phyloP scores from a whole-genome alignment of 2,888 invertebrate genomes.

The Mesorhabditis belari region DNA sequence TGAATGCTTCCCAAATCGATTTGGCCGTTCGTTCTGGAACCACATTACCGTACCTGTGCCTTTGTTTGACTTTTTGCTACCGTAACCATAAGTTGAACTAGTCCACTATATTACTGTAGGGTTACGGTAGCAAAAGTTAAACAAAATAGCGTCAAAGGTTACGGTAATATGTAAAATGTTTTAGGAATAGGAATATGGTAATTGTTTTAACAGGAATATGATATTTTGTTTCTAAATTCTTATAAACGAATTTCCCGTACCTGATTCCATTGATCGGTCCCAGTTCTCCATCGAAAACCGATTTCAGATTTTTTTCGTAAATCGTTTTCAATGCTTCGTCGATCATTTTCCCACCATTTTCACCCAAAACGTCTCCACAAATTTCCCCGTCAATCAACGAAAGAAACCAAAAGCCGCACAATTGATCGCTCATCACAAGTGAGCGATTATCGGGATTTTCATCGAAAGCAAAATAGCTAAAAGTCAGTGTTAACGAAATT shows the following conservation, averaged over 20 bases:
- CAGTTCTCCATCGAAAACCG: slow-evolving; percentile 70
- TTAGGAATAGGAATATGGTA: no score
- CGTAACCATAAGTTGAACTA: no score
- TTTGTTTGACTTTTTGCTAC: no score
- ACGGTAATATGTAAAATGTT: neutral
- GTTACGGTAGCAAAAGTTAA: no score
- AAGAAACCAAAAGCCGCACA: slow-evolving; percentile 83
- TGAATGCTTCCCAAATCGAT: slow-evolving; percentile 68
- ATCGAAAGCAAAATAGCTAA: slow-evolving; percentile 69
- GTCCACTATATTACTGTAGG: no score
- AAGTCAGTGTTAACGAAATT: neutral
- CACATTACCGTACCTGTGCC: no score
- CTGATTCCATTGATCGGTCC: slow-evolving; percentile 85
- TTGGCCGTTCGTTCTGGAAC: slow-evolving; percentile 57
- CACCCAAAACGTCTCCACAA: neutral
- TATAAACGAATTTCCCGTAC: no score
- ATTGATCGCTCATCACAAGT: slow-evolving; percentile 83
- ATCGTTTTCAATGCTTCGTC: slow-evolving; percentile 66
- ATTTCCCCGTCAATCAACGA: slow-evolving; percentile 48
- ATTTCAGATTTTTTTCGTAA: slow-evolving; percentile 74
- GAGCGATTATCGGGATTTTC: slow-evolving; percentile 58
- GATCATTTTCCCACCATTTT: neutral
- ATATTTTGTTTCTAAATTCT: no score
- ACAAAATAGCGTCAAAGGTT: slow-evolving; percentile 53
- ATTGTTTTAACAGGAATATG: no score